These are phyloP conservation scores for Luffia ferchaultella DNA, from an alignment of 2,888 invertebrate genomes.

Conservation along the genomic window DNA sequence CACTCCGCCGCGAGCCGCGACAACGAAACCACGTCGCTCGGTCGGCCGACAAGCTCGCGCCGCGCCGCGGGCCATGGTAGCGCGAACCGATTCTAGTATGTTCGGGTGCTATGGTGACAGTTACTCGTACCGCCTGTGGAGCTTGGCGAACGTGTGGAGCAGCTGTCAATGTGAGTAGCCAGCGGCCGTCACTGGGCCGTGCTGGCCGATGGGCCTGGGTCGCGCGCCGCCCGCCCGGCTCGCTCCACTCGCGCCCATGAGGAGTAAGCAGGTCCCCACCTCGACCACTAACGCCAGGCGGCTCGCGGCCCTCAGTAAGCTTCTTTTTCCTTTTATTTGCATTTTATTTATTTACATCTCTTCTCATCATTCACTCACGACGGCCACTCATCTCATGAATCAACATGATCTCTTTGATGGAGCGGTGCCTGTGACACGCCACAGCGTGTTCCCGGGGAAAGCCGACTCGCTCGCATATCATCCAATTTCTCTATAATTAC, in stretches of 20 bases:
- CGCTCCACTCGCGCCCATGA: conserved; percentile 33
- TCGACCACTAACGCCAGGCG: conserved; percentile 63
- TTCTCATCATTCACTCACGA: conserved; percentile 12
- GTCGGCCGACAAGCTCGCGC: conserved; percentile 47
- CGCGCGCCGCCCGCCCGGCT: not conserved
- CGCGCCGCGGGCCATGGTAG: conserved; percentile 79
- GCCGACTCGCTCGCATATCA: no score
- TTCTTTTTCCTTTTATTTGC: conserved; percentile 60
- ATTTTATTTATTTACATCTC: conserved; percentile 26
- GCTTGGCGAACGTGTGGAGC: conserved; percentile 80
- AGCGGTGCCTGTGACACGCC: no score
- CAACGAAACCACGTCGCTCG: conserved; percentile 61
- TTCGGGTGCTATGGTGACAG: conserved; percentile 77
- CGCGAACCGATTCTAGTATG: conserved; percentile 81
- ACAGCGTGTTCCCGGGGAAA: no score
- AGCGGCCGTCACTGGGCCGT: conserved; percentile 20
- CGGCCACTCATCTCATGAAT: no score
- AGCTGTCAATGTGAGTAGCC: conserved; percentile 77
- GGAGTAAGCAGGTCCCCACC: conserved; percentile 63
- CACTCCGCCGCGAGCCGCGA: conserved; percentile 27
- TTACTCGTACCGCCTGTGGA: conserved; percentile 80
- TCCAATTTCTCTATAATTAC: no score
- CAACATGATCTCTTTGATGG: no score
- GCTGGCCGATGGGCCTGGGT: not conserved
- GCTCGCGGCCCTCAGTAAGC: conserved; percentile 63